phyloP scores from a whole-genome alignment of 2,113 vertebrate genomes.

The Aviceda subcristata region DNA sequence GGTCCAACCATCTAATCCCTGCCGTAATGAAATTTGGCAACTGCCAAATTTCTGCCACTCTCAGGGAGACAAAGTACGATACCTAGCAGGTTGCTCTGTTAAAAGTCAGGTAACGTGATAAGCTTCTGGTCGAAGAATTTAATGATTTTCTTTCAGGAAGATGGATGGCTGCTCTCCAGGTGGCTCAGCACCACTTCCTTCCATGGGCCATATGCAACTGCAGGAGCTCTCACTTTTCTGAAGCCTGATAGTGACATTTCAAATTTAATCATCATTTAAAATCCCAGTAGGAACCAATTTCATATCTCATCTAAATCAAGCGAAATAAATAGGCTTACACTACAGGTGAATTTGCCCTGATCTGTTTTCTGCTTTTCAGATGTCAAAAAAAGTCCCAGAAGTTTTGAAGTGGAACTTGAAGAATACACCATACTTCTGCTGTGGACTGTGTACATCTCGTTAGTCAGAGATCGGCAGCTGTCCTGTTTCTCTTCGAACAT shows the following conservation, averaged over 20 bases:
- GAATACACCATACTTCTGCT: not conserved
- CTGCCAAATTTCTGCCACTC: not conserved
- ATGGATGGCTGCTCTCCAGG: conserved; percentile 2
- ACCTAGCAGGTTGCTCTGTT: not conserved
- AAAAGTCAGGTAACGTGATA: not conserved
- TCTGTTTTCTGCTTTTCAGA: not conserved
- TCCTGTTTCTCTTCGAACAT: not conserved
- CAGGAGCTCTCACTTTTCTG: not conserved
- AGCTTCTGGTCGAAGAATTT: not conserved
- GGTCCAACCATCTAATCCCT: not conserved
- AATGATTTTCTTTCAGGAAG: conserved; percentile 42
- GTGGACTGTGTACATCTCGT: fast-evolving
- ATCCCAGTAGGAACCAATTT: conserved; percentile 11
- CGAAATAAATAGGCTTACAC: not conserved
- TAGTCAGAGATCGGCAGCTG: not conserved
- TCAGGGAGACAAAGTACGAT: not conserved
- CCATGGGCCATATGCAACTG: fast-evolving
- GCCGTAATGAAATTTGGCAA: not conserved
- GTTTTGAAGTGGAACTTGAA: not conserved
- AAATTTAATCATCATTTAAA: conserved; percentile 31
- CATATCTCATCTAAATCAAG: not conserved
- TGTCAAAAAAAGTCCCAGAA: not conserved
- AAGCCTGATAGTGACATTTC: not conserved
- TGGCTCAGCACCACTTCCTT: not conserved
- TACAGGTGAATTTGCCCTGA: not conserved